Evolutionary conservation across 2,888 invertebrate species (phyloP), one percentile per base, ranked within the genome.

Genomic region (Malachius bipustulatus): DNA sequence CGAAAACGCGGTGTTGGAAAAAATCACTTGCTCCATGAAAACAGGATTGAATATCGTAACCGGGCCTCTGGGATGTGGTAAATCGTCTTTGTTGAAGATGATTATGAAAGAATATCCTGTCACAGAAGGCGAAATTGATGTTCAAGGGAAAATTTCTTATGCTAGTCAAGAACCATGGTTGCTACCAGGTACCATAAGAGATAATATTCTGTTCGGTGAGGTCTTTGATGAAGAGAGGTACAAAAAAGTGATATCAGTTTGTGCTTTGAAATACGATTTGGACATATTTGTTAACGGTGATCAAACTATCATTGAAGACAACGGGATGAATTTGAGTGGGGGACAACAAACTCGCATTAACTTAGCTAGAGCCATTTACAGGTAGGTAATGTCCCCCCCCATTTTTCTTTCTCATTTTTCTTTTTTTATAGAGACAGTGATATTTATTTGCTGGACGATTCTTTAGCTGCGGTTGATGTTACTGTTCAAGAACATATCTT

Each of bases 141-240:
- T 70, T 2, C n/a, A n/a, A n/a, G n/a, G n/a, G n/a, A n/a, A n/a
- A n/a, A n/a, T n/a, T n/a, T n/a, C n/a, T n/a, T n/a, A n/a, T n/a
- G n/a, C n/a, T n/a, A n/a, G n/a, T n/a, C n/a, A n/a, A n/a, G n/a
- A n/a, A n/a, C n/a, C n/a, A 2, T 77, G 75, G 75, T 41, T 64
- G 26, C 64, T 64, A 43, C 59, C 60, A 3, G 60, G 60, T 10
- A 67, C 69, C 32, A 69, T 85, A 1, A 66, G 76, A 16, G 78
- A 82, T 45, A 85, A 85, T 26, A 84, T 83, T 10, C 52, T 79
- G 1, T 82, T 84, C 59, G 82, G 82, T 0, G 65, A 67, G 45
- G 64, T 67, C 1, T 62, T 69, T 56, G 66, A 73, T 33, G 58
- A 64, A 2, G 61, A 69, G 1, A 52, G 70, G 2, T 71, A 70